Evolutionary conservation across 2,888 invertebrate species (phyloP), one percentile per base, ranked within the genome.

Genomic region (Campoletis raptor): DNA sequence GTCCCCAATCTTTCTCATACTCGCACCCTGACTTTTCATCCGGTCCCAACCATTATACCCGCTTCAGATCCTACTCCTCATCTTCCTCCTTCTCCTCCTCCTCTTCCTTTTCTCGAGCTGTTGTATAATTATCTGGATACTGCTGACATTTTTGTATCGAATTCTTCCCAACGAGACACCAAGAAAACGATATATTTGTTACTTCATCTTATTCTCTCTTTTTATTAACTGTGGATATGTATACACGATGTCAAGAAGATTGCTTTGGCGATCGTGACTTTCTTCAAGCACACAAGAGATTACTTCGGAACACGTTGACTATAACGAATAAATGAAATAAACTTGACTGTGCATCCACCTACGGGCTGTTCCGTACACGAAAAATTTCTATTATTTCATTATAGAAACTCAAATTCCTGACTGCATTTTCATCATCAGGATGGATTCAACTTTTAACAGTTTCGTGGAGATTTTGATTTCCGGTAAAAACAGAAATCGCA

Each of bases 51-150:
- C 18, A 66, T 69, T 54, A 8, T 30, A 74, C 69, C 70, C 48
- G 36, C 61, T 30, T 45, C 72, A 81, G 61, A 64, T 66, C 73
- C 40, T 52, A 73, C 15, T 40, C 52, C 89, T 74, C 45, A 88
- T 76, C 18, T 18, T 48, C 48, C n/a, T 66, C 69, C 40, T 52
- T 73, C 15, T 40, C 45, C 89, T 74, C 3, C 30, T 30, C 42
- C 88, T 76, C 18, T 18, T 48, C 48, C n/a, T 30, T 88, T 89
- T 88, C 91, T n/a, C 48, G 36, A 76, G 57, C 70, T 90, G 91
- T 94, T 93, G 92, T 90, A 91, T 93, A 94, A 94, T 93, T 94
- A 94, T 92, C 91, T 89, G 85, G 91, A 92, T 91, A 91, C 90
- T 91, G 91, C 92, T 91, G 86, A 85, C 82, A 87, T 92, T 93